A percentile compares a stretch with the other conserved stretches of the same genome.
These are phyloP conservation scores for Theropithecus gelada DNA, from an alignment of 2,113 vertebrate genomes.

Conservation along the genomic window DNA sequence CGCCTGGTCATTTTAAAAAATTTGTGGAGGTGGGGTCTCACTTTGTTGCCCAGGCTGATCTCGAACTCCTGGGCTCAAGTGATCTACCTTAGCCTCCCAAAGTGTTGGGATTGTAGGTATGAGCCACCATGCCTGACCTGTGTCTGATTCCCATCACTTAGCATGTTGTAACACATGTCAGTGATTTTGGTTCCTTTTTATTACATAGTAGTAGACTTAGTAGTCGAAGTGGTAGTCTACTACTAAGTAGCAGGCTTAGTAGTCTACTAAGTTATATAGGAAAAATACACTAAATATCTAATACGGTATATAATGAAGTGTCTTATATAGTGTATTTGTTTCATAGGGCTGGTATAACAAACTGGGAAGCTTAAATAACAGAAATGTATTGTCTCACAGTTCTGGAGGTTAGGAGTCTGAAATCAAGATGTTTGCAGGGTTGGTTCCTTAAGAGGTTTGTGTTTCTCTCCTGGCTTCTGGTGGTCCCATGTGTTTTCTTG, in stretches of 20 bases:
- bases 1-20: too few relatives aligned
- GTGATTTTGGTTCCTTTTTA: background rate
- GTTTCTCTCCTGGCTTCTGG: background rate
- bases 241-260: too few relatives aligned
- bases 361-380: background rate
- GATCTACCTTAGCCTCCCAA: too few relatives aligned
- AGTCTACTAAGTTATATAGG: too few relatives aligned
- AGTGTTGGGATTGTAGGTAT: too few relatives aligned
- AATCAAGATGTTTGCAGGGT: background rate
- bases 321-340: background rate
- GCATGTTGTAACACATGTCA: background rate
- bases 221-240: too few relatives aligned
- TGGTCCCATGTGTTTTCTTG: background rate
- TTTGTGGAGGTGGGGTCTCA: too few relatives aligned
- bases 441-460: background rate
- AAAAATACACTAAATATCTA: too few relatives aligned
- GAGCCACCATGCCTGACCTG: too few relatives aligned
- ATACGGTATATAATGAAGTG: background rate
- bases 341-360: background rate
- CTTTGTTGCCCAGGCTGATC: too few relatives aligned
- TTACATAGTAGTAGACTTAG: background rate
- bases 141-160: too few relatives aligned
- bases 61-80: too few relatives aligned
- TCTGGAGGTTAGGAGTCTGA: background rate
- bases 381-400: background rate